Evolutionary conservation across 2,797 vertebrate genomes (phyloP), one percentile per base, ranked within the genome.

Genomic region (Loris lydekkerianus): DNA sequence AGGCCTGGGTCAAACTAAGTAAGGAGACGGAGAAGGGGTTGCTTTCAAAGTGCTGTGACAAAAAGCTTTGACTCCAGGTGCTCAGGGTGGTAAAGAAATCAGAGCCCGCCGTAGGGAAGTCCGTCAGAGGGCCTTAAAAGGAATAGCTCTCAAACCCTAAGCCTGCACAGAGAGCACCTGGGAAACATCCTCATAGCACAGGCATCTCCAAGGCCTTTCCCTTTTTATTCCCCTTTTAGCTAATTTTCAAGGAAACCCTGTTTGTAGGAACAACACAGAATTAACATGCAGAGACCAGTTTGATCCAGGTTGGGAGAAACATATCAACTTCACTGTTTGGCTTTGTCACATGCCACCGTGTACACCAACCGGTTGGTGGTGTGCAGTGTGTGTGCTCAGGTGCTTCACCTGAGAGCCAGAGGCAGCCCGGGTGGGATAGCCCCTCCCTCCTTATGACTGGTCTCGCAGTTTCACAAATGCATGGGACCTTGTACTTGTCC

Each of bases 41-140:
- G 43, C 84, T 80, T 95, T 94, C 91, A 82, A 69, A 85, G 43
- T 29, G 18, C 73, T 29, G 1, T 60, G 86, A 76, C 95, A 94
- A 86, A 67, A 14, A 40, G 7, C 13, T 63, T 85, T 43, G 21
- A 80, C 37, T 37, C 91, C 91, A 97, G 93, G 96, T 93, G 91
- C 88, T 96, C 81, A 67, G 17, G 23, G 27, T 58, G 53, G 75
- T 94, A 89, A 96, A 92, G 95, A 91, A 95, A 97, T 91, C 46
- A 92, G 89, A 91, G 83, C 53, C 75, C 56, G 46, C 23, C 84
- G 69, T 77, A 94, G 46, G 37, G 37, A 86, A 89, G 85, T 72
- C 61, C 89, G 85, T 67, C 61, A 70, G 90, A 88, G 49, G 15
- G 58, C 37, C 70, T 63, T 60, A 85, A 31, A 77, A 65, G 60